Conservation (phyloP, 2,888 invertebrate genomes). For the Gymnocheta viridis region DNA sequence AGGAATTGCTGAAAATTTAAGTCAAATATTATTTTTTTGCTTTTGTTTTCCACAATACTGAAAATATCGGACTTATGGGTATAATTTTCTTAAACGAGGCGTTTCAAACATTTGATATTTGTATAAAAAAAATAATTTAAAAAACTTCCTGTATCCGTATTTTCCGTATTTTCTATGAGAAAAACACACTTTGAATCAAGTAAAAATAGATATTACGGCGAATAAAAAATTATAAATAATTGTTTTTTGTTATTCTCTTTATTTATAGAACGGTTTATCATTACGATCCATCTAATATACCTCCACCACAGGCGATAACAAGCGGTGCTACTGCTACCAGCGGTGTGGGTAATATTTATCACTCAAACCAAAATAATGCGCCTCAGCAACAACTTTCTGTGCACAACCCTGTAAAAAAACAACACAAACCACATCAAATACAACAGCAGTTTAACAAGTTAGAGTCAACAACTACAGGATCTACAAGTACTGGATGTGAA, state of each 20-base stretch:
- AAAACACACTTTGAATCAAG: too few species aligned
- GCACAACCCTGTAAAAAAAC: conserved; percentile 48
- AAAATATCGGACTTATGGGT: too few species aligned
- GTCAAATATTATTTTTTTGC: too few species aligned
- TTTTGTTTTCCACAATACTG: too few species aligned
- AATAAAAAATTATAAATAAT: too few species aligned
- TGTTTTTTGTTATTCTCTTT: neutral
- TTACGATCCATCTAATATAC: conserved; percentile 81
- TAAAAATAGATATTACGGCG: too few species aligned
- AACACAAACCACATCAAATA: conserved; percentile 69
- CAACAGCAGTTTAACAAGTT: conserved; percentile 65
- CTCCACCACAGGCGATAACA: conserved; percentile 65
- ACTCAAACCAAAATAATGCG: conserved; percentile 55
- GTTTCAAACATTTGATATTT: too few species aligned
- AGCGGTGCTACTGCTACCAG: conserved; percentile 22
- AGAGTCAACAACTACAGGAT: conserved; percentile 40
- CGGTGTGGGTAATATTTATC: conserved; percentile 51
- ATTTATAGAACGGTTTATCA: conserved; percentile 82
- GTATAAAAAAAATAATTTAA: too few species aligned
- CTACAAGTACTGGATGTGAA: conserved; percentile 66
- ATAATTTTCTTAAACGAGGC: too few species aligned
- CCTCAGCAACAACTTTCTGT: conserved; percentile 54
- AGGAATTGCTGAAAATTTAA: too few species aligned
- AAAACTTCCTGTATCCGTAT: too few species aligned
- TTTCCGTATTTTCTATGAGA: too few species aligned